Percentiles rank a stretch among this genome's conserved stretches.
Evolutionary conservation across 1,140 invertebrate genomes (phyloP).

Genomic region (Drosophila santomea): DNA sequence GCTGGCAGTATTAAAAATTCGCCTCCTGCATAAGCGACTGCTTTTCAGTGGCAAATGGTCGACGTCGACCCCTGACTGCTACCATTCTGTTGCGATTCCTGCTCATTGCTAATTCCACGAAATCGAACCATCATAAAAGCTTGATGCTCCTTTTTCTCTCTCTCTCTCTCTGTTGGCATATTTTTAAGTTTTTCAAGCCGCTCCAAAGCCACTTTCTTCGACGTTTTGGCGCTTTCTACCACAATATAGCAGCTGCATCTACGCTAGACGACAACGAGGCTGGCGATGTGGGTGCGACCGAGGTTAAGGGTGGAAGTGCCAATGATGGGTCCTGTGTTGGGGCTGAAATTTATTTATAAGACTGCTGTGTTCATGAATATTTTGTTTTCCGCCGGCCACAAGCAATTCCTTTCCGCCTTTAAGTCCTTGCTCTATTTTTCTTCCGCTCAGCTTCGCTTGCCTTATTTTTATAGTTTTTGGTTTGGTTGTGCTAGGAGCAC

Average conservation of each 20-base stretch:
- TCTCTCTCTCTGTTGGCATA: slow-evolving; percentile 28
- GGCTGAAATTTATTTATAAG: slow-evolving; percentile 69
- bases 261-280: slow-evolving; percentile 26
- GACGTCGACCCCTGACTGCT: slow-evolving; percentile 21
- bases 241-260: slow-evolving; percentile 35
- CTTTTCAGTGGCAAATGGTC: slow-evolving; percentile 9
- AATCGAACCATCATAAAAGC: slow-evolving; percentile 72
- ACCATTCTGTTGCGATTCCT: slow-evolving; percentile 21
- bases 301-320: slow-evolving; percentile 12
- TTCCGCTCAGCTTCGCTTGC: neutral
- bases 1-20: slow-evolving; percentile 58
- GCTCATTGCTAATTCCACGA: slow-evolving; percentile 72
- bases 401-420: neutral
- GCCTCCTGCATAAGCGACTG: slow-evolving; percentile 21
- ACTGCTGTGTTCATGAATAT: slow-evolving; percentile 64
- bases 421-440: neutral
- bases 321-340: slow-evolving; percentile 27
- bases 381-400: slow-evolving; percentile 64
- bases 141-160: slow-evolving; percentile 39
- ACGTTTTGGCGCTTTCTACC: slow-evolving; percentile 17
- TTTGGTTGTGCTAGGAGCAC: neutral
- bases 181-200: slow-evolving; percentile 64
- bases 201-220: slow-evolving; percentile 50
- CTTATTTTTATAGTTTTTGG: neutral
- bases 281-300: slow-evolving; percentile 5